A percentile compares a stretch with the other conserved stretches of the same genome.
Conservation (phyloP, 2,113 vertebrate genomes). For the Phoxinus phoxinus region DNA sequence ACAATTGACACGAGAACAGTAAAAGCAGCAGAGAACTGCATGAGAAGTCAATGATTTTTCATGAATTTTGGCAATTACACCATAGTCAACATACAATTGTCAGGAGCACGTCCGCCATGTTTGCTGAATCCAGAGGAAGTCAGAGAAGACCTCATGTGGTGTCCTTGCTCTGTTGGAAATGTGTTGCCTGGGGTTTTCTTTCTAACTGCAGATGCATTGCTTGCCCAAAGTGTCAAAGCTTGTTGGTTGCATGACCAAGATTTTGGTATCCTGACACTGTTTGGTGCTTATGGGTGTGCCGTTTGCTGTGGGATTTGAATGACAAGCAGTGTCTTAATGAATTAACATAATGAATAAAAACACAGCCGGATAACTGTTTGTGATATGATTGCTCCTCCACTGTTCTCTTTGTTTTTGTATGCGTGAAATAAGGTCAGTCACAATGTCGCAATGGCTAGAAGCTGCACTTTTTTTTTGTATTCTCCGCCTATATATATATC, state of each 20-base stretch:
- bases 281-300: constrained; percentile 20
- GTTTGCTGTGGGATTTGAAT: constrained; percentile 17
- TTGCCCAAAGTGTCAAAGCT: neutral
- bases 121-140: neutral
- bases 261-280: constrained; percentile 33
- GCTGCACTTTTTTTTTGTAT: neutral
- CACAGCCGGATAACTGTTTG: neutral
- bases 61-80: neutral
- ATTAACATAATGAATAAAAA: constrained; percentile 24
- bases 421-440: constrained; percentile 1
- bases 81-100: neutral
- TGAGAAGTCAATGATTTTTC: neutral
- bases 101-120: neutral
- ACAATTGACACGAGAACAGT: neutral
- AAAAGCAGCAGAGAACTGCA: neutral
- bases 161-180: constrained; percentile 27
- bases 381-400: neutral
- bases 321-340: constrained; percentile 34
- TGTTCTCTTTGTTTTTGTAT: neutral
- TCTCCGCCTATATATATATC: too few relatives aligned
- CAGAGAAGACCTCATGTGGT: constrained; percentile 15
- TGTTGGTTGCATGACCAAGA: neutral
- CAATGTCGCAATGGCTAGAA: neutral
- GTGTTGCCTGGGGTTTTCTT: constrained; percentile 13
- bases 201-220: constrained; percentile 22